Evolutionary conservation across 2,113 vertebrate genomes (phyloP).

Genomic region (Thunnus maccoyii): DNA sequence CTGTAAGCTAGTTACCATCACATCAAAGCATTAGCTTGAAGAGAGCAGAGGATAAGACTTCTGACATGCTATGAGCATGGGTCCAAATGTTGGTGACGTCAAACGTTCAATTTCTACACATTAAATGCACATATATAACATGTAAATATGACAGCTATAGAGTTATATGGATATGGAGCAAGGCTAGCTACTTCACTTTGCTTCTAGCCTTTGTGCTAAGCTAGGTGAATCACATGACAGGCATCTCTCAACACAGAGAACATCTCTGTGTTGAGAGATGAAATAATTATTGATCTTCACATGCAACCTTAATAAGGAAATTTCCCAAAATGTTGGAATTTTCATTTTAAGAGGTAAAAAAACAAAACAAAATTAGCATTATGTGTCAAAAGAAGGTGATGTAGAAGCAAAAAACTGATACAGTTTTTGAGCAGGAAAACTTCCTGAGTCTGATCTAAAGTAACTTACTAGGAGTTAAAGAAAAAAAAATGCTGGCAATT

Average conservation of each 20-base stretch:
- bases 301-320: conserved; percentile 9
- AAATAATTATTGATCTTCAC: conserved; percentile 22
- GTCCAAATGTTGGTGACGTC: neutral
- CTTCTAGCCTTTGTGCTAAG: neutral
- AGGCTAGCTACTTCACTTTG: neutral
- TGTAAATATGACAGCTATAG: neutral
- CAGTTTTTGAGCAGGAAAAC: neutral
- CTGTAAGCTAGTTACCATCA: neutral
- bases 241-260: no score
- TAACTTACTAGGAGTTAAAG: conserved; percentile 21
- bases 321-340: conserved; percentile 12
- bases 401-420: neutral
- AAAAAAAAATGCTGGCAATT: conserved; percentile 18
- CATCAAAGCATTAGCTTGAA: neutral
- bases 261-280: conserved; percentile 3
- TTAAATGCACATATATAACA: neutral
- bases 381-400: neutral
- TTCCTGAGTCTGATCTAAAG: conserved; percentile 16
- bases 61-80: neutral
- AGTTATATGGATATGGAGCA: neutral
- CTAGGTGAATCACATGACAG: neutral
- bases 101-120: neutral
- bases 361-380: no score
- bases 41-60: neutral
- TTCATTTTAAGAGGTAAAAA: neutral